Conservation (phyloP, 2,113 vertebrate genomes). For the Tympanuchus pallidicinctus region DNA sequence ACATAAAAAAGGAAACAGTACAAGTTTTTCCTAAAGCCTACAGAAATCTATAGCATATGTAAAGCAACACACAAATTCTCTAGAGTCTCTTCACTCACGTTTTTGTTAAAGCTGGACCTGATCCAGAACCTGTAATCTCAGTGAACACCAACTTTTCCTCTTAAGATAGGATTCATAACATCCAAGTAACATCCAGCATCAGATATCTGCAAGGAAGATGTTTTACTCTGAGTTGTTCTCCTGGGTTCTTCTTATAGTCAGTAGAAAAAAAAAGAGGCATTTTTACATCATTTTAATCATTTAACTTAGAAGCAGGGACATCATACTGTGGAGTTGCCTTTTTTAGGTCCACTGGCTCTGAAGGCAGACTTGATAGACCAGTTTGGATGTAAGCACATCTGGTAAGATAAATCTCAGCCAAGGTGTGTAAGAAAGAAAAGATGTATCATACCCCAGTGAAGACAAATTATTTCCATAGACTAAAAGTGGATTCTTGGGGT, state of each 20-base stretch:
- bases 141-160: background rate
- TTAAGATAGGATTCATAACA: background rate
- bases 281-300: background rate
- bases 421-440: constrained; percentile 33
- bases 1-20: constrained; percentile 18
- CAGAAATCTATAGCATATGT: background rate
- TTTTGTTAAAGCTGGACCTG: background rate
- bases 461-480: constrained; percentile 19
- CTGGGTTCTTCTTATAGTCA: background rate
- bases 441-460: constrained; percentile 5
- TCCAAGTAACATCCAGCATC: background rate
- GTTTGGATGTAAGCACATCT: background rate
- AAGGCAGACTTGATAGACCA: background rate
- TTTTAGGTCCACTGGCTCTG: background rate
- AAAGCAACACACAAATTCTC: background rate
- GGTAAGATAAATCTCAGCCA: constrained; percentile 26
- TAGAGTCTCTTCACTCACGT: background rate
- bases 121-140: background rate
- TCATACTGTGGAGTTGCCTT: background rate
- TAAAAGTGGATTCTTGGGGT: background rate
- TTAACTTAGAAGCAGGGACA: background rate
- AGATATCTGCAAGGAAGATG: background rate
- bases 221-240: background rate
- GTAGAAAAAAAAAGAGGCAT: background rate
- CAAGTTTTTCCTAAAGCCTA: constrained; percentile 41